Conservation (phyloP, 1,140 invertebrate genomes). For the Drosophila albomicans region DNA sequence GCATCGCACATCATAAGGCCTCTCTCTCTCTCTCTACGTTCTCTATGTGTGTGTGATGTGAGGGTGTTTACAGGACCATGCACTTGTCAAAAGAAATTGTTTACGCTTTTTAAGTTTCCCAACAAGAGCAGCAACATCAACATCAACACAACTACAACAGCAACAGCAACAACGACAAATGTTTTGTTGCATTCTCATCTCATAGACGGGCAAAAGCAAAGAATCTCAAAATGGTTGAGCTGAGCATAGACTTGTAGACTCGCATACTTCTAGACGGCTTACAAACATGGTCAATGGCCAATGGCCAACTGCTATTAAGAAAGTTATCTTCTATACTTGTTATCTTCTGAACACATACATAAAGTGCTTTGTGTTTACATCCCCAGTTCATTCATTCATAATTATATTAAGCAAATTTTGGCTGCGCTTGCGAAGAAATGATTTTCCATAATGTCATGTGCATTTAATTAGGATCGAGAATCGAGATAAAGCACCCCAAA, state of each 20-base stretch:
- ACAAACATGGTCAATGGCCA: constrained; percentile 15
- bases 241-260: background rate
- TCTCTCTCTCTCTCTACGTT: background rate
- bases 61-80: constrained; percentile 12
- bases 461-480: too few relatives aligned
- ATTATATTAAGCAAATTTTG: too few relatives aligned
- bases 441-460: too few relatives aligned
- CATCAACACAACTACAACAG: constrained; percentile 22
- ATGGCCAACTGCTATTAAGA: constrained; percentile 3
- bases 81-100: constrained; percentile 65
- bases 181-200: constrained; percentile 30
- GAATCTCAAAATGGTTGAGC: background rate
- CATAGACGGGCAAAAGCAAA: background rate
- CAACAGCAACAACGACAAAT: constrained; percentile 24
- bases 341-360: background rate
- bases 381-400: too few relatives aligned
- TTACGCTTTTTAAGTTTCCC: constrained; percentile 61
- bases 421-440: too few relatives aligned
- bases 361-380: too few relatives aligned
- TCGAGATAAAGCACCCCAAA: too few relatives aligned
- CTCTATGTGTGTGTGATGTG: constrained; percentile 5
- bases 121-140: constrained; percentile 31
- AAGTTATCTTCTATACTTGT: constrained; percentile 17
- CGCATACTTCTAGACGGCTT: background rate
- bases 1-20: constrained; percentile 27